Evolutionary conservation across 2,888 invertebrate species (phyloP).

Genomic region (Auanema sp.): DNA sequence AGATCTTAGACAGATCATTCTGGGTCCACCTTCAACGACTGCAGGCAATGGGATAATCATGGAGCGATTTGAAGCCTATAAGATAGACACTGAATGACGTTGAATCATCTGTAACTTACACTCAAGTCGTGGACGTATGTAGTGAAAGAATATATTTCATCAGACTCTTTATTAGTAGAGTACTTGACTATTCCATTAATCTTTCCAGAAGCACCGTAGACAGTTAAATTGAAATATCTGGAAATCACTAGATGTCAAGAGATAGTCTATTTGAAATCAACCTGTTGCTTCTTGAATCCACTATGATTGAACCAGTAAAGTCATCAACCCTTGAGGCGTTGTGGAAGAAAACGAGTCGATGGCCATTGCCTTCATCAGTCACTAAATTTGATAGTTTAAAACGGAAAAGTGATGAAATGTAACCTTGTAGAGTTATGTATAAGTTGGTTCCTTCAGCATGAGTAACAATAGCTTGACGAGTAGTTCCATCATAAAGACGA

Average conservation of each 20-base stretch:
- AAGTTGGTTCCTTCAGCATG: constrained; percentile 59
- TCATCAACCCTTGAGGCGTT: constrained; percentile 55
- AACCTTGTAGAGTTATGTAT: constrained; percentile 51
- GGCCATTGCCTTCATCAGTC: constrained; percentile 33
- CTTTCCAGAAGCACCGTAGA: constrained; percentile 53
- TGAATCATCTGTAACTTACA: constrained; percentile 21
- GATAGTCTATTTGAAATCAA: constrained; percentile 1
- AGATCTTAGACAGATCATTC: constrained; percentile 47
- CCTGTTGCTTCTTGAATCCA: constrained; percentile 44
- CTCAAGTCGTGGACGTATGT: constrained; percentile 52
- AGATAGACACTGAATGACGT: too few species aligned
- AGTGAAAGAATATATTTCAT: constrained; percentile 54
- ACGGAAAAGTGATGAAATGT: neutral
- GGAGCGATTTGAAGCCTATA: constrained; percentile 44
- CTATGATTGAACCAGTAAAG: constrained; percentile 55
- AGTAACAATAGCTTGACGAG: constrained; percentile 54
- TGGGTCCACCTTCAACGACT: constrained; percentile 35
- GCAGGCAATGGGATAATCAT: constrained; percentile 47
- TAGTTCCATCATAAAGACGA: constrained; percentile 47
- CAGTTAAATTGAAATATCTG: constrained; percentile 56
- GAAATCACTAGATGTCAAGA: too few species aligned
- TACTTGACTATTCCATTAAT: constrained; percentile 48
- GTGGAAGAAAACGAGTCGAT: constrained; percentile 56
- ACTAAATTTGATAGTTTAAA: constrained; percentile 20
- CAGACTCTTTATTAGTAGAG: constrained; percentile 38